These are phyloP conservation scores for Itoplectis maculator DNA, from an alignment of 2,888 invertebrate genomes.

Conservation along the genomic window DNA sequence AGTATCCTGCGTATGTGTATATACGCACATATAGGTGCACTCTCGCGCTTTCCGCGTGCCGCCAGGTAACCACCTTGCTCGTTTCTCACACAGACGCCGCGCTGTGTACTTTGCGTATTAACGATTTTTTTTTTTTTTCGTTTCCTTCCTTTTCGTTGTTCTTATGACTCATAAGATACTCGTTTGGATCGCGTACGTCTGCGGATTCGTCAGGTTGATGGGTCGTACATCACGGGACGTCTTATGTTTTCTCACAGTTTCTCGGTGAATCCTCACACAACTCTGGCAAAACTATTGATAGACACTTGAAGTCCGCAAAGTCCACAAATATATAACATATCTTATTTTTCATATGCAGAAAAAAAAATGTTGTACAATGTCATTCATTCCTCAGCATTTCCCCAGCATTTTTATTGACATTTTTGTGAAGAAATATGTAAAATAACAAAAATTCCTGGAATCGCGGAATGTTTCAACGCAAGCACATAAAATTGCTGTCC, in stretches of 20 bases:
- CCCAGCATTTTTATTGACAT: no score
- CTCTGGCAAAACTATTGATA: no score
- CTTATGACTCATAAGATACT: constrained; percentile 45
- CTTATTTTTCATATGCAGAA: no score
- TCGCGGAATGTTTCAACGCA: no score
- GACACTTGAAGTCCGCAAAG: no score
- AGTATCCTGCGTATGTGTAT: constrained; percentile 58
- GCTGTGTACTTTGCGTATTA: constrained; percentile 32
- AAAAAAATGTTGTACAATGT: no score
- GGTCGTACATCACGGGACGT: neutral
- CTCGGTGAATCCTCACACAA: neutral
- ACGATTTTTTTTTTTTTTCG: constrained; percentile 17
- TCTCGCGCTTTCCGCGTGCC: neutral
- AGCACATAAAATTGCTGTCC: no score
- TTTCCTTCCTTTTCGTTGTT: constrained; percentile 2
- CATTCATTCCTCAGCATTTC: no score
- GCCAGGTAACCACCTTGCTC: constrained; percentile 38
- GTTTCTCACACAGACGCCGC: constrained; percentile 38
- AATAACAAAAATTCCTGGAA: no score
- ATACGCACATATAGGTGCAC: neutral
- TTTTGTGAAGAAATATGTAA: no score
- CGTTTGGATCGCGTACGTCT: constrained; percentile 31
- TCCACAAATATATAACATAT: no score
- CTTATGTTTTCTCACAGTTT: neutral
- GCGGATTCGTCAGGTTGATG: neutral